These are phyloP conservation scores for Micrastur ruficollis DNA, from an alignment of 2,797 vertebrate genomes.

Conservation along the genomic window DNA sequence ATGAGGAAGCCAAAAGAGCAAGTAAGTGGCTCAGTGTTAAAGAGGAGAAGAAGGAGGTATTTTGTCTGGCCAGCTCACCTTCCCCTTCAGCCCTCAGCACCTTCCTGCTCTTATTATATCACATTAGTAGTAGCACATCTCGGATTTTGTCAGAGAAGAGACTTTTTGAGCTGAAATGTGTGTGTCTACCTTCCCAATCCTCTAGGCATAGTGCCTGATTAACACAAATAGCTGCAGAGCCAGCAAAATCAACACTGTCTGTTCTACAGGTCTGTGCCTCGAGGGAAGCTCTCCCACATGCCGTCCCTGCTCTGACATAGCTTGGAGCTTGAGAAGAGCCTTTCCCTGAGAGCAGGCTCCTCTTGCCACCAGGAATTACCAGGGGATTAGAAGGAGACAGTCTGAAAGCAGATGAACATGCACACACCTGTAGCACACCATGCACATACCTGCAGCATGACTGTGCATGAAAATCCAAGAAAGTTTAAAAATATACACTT, in stretches of 20 bases:
- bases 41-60: background rate
- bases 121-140: background rate
- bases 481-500: background rate
- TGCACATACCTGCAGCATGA: background rate
- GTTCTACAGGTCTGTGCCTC: background rate
- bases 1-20: background rate
- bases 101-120: background rate
- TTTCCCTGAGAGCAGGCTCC: background rate
- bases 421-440: background rate
- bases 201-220: background rate
- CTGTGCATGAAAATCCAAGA: background rate
- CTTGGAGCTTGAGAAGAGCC: background rate
- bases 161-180: background rate
- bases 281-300: background rate
- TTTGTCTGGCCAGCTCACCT: background rate
- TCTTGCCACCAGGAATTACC: background rate
- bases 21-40: background rate
- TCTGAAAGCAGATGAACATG: background rate
- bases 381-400: background rate
- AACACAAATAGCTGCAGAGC: background rate
- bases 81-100: background rate
- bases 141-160: background rate
- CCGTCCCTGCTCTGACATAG: background rate
- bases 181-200: background rate
- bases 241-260: background rate